Evolutionary conservation across 2,888 invertebrate species (phyloP).

Genomic region (Pristionchus maxplancki): DNA sequence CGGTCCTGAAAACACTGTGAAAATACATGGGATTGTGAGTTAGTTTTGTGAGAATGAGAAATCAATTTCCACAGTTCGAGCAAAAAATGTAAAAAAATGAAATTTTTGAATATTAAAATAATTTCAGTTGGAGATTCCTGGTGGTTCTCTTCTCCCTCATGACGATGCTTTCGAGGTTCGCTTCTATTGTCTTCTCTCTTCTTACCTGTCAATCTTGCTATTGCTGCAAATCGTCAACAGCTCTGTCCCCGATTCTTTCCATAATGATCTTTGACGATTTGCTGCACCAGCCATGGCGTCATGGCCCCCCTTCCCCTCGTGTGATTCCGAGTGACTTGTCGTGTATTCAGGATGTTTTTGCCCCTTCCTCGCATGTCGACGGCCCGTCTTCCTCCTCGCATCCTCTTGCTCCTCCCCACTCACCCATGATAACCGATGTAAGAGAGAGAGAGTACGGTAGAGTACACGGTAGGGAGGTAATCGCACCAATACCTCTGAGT

Average conservation of each 20-base stretch:
- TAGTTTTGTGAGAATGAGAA: no score
- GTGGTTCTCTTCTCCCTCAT: not conserved
- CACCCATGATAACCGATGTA: constrained; percentile 42
- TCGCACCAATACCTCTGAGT: no score
- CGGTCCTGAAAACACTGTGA: not conserved
- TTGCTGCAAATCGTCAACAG: not conserved
- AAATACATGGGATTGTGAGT: not conserved
- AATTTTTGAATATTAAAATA: no score
- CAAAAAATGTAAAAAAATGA: no score
- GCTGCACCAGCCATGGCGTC: not conserved
- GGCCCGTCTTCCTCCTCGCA: constrained; percentile 18
- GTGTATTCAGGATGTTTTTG: constrained; percentile 46
- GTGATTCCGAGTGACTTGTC: constrained; percentile 41
- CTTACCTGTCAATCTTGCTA: not conserved
- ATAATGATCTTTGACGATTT: not conserved
- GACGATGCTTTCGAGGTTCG: not conserved
- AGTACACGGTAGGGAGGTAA: not conserved
- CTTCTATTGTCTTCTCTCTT: not conserved
- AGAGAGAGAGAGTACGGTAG: constrained; percentile 17
- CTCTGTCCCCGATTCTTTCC: not conserved
- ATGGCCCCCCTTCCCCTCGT: not conserved
- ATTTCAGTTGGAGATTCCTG: not conserved
- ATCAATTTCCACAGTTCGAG: no score
- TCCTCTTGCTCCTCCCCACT: constrained; percentile 21
- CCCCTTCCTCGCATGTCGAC: constrained; percentile 29